Conservation (phyloP, 2,888 invertebrate genomes). For the Diarsia dahlii region DNA sequence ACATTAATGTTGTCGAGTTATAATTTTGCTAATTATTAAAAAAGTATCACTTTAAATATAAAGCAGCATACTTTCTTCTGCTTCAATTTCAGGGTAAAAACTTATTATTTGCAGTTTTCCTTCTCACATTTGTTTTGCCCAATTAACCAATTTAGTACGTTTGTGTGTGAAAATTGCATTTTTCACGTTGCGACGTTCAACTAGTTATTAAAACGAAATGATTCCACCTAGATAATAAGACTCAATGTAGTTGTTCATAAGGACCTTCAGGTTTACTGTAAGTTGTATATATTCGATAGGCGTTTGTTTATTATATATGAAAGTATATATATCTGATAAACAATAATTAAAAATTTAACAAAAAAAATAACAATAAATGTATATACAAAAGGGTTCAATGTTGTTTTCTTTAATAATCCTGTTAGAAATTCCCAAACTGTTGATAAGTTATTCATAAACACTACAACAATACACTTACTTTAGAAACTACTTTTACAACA, state of each 20-base stretch:
- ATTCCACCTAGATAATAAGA: conserved; percentile 89
- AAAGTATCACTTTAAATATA: conserved; percentile 14
- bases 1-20: conserved; percentile 38
- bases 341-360: conserved; percentile 74
- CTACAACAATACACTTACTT: neutral
- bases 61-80: conserved; percentile 46
- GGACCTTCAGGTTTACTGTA: conserved; percentile 83
- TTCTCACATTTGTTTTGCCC: conserved; percentile 50
- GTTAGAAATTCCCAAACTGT: neutral
- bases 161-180: conserved; percentile 65
- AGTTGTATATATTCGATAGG: conserved; percentile 87
- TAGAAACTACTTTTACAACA: too few species aligned
- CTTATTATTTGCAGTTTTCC: conserved; percentile 50
- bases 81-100: conserved; percentile 50
- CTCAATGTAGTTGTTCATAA: conserved; percentile 85
- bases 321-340: conserved; percentile 84
- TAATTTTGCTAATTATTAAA: conserved; percentile 14
- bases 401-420: conserved; percentile 68
- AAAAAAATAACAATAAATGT: conserved; percentile 85
- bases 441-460: neutral
- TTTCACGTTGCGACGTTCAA: conserved; percentile 61
- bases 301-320: conserved; percentile 86
- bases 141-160: conserved; percentile 45
- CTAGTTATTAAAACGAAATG: conserved; percentile 77
- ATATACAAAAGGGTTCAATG: conserved; percentile 76